phyloP scores from a whole-genome alignment of 2,888 invertebrate species.

The Calephelis perditalis region DNA sequence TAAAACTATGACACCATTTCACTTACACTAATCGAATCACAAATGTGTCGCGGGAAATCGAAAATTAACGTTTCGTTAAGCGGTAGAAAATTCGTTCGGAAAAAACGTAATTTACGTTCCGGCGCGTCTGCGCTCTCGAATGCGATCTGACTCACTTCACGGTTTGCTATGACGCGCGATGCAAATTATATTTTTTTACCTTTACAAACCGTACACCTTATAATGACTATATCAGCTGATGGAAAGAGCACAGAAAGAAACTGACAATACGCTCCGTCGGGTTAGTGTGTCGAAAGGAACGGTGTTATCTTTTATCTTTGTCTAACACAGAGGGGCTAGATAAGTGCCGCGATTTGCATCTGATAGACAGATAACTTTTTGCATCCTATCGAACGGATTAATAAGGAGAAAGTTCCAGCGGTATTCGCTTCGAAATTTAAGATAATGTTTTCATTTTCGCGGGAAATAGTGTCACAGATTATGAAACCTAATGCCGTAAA shows the following conservation, averaged over 20 bases:
- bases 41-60: conserved; percentile 42
- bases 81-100: conserved; percentile 52
- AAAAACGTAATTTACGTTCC: conserved; percentile 51
- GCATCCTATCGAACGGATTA: conserved; percentile 47
- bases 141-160: conserved; percentile 49
- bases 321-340: conserved; percentile 59
- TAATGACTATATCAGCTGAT: conserved; percentile 56
- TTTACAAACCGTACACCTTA: conserved; percentile 34
- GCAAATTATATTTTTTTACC: conserved; percentile 59
- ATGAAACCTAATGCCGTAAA: conserved; percentile 50
- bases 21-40: conserved; percentile 39
- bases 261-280: conserved; percentile 58
- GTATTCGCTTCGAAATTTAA: conserved; percentile 13
- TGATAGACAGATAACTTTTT: conserved; percentile 64
- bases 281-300: conserved; percentile 63
- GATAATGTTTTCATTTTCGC: background rate
- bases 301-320: conserved; percentile 41
- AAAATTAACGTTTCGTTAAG: conserved; percentile 54
- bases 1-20: conserved; percentile 60
- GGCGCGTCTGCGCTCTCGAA: conserved; percentile 47
- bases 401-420: conserved; percentile 47
- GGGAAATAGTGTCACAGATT: conserved; percentile 23
- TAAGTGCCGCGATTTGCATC: conserved; percentile 68
- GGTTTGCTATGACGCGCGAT: conserved; percentile 47
- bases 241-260: conserved; percentile 45